These are phyloP conservation scores for Caenorhabditis sp. DNA, from an alignment of 2,888 invertebrate genomes.

Conservation along the genomic window DNA sequence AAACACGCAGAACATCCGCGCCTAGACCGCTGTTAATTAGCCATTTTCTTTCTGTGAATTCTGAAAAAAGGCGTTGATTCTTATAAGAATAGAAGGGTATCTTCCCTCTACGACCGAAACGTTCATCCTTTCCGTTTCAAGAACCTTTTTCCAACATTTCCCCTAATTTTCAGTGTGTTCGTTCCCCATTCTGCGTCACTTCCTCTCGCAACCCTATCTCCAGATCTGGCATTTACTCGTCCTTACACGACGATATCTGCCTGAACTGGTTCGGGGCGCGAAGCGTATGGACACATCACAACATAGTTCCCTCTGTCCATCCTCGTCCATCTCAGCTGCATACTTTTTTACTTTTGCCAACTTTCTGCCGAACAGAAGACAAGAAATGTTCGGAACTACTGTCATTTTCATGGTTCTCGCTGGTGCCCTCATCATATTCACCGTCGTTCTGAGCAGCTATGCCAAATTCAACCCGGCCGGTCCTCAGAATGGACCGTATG, in stretches of 20 bases:
- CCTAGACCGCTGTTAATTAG: neutral
- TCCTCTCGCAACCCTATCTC: constrained; percentile 17
- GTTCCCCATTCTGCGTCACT: constrained; percentile 13
- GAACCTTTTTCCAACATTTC: neutral
- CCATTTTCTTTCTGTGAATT: neutral
- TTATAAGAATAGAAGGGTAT: too few species aligned
- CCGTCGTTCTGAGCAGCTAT: constrained; percentile 21
- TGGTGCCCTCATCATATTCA: constrained; percentile 13
- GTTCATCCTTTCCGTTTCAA: neutral
- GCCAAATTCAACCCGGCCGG: constrained; percentile 26
- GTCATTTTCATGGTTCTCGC: constrained; percentile 24
- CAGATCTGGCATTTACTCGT: constrained; percentile 48
- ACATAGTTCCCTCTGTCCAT: constrained; percentile 6
- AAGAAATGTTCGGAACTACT: constrained; percentile 9
- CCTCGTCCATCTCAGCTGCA: neutral
- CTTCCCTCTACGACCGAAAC: too few species aligned
- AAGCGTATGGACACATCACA: constrained; percentile 19
- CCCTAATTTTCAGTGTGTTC: neutral
- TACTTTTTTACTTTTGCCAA: constrained; percentile 3
- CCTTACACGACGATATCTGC: constrained; percentile 15
- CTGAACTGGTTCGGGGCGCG: constrained; percentile 31
- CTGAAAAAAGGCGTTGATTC: too few species aligned
- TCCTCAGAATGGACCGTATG: neutral
- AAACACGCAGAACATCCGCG: neutral
- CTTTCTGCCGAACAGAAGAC: too few species aligned